Percentiles rank a stretch among this genome's conserved stretches.
Evolutionary conservation across 1,140 invertebrate species (phyloP).

Genomic region (Drosophila sp.): DNA sequence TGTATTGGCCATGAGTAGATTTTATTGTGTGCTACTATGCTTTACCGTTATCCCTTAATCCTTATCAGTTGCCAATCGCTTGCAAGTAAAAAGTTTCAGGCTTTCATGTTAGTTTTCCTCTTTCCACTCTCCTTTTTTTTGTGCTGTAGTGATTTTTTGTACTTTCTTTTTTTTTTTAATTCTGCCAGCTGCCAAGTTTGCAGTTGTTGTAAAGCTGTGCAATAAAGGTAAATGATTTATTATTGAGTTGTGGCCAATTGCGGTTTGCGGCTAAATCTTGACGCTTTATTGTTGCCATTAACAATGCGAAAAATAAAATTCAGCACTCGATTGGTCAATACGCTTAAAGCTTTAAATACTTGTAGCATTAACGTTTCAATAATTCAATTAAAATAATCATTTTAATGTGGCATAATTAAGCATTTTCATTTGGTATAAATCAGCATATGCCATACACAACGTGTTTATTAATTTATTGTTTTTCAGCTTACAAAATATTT

Average conservation of each 20-base stretch:
- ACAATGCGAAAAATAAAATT: slow-evolving; percentile 47
- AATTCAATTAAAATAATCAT: too few species aligned
- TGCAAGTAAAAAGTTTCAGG: slow-evolving; percentile 24
- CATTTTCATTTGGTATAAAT: too few species aligned
- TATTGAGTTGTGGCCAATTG: slow-evolving; percentile 43
- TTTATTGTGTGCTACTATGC: slow-evolving; percentile 48
- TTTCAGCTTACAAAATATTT: too few species aligned
- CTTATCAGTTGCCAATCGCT: slow-evolving; percentile 61
- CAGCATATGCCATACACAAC: too few species aligned
- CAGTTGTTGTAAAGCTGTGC: slow-evolving; percentile 23
- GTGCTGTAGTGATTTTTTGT: slow-evolving; percentile 3
- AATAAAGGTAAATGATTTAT: slow-evolving; percentile 65
- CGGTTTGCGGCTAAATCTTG: slow-evolving; percentile 28
- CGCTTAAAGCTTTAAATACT: too few species aligned
- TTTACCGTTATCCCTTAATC: slow-evolving; percentile 56
- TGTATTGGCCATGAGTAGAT: slow-evolving; percentile 22
- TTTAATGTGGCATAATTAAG: too few species aligned
- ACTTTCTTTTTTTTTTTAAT: slow-evolving; percentile 1
- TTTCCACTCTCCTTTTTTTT: slow-evolving; percentile 25
- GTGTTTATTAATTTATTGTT: too few species aligned
- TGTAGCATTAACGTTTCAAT: too few species aligned
- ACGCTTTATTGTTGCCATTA: background rate
- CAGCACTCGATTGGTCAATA: background rate
- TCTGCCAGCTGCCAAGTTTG: slow-evolving; percentile 35
- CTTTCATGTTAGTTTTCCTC: slow-evolving; percentile 45